Base-by-base conservation (phyloP, 2,113 vertebrate genomes). In the Brachyhypopomus occidentalis region DNA sequence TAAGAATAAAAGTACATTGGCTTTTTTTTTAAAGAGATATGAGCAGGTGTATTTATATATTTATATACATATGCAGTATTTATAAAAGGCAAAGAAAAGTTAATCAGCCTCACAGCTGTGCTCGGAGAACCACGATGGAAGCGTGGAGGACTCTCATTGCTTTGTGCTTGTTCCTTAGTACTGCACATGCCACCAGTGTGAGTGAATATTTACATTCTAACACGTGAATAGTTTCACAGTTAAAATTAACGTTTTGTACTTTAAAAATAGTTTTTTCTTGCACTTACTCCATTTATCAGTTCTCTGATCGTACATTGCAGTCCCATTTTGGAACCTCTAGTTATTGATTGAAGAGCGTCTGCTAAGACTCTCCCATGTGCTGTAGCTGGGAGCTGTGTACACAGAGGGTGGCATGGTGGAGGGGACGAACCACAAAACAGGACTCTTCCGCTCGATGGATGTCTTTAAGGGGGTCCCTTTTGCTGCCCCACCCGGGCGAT, bases 381-480 rank as follows among this genome's bases (percentile, higher is more conserved):
- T 75, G 14, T 36, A 99, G 98, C 90, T 99, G 64, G 96, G 97
- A 0, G 84, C 91, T 0, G 97, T 98, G 72, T 16, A 76, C 88
- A 98, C 97, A 0, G 97, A 99, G 84, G 95, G 97, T 0, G 98
- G 97, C 30, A 94, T 94, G 84, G 96, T 99, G 75, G 60, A 96
- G 89, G 97, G 98, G 0, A 22, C 92, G 45, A 96, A 56, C 78
- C 92, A 95, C 84, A 89, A 56, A 5, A 84, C 95, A 7, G 90
- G 95, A 4, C 76, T 93, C 0, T 87, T 85, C 0, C 27, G 79
- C 20, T 92, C 88, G 2, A 62, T 99, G 0, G 96, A 99, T n/a
- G 58, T 96, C 83, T 99, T 99, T 88, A 97, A 78, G 82, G 97
- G 97, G 14, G 94, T 99, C 79, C 98, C 97, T 22, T 99, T 95